Evolutionary conservation across 2,888 invertebrate genomes (phyloP), one percentile per base, ranked within the genome.

Genomic region (Patella ulyssiponensis): DNA sequence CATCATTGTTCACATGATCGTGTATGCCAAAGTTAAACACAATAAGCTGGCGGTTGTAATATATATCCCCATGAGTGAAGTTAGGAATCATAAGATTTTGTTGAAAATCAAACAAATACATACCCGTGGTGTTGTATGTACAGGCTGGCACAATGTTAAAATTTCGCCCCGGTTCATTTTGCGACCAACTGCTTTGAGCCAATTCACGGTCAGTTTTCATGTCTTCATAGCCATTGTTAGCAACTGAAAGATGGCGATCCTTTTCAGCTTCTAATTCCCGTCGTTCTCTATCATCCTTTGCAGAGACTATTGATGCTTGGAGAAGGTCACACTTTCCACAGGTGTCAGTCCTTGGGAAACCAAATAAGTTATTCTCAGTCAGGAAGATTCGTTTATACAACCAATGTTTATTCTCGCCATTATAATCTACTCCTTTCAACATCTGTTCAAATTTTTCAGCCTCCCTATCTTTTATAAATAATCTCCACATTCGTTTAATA

Each of bases 401-500:
- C 64, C 23, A n/a, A 20, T 64, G 20, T 64, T 64, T 64, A n/a
- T 20, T 20, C 17, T 9, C 20, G 20, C 58, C n/a, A 12, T n/a
- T n/a, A 23, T 64, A 64, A 9, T 14, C 23, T 20, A 20, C 64
- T 20, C 64, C 20, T 20, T n/a, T n/a, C 64, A 20, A 9, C 64
- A 64, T 64, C 64, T 64, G n/a, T 23, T 23, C 20, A 20, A 64
- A 64, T 64, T 20, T 23, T 64, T 64, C 64, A 64, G 64, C 20
- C 64, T 20, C 64, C 64, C 23, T 23, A 12, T 20, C 12, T 23
- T 64, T 23, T 20, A 64, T 4, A 20, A 64, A 64, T 64, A 23
- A 20, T 64, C 64, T 64, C 20, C 64, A 64, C 64, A 64, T 64
- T 64, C 64, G n/a, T 64, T 7, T 64, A 20, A 64, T 64, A 64